Conservation (phyloP, 2,797 vertebrate species). For the Sebastes hopkinsi region DNA sequence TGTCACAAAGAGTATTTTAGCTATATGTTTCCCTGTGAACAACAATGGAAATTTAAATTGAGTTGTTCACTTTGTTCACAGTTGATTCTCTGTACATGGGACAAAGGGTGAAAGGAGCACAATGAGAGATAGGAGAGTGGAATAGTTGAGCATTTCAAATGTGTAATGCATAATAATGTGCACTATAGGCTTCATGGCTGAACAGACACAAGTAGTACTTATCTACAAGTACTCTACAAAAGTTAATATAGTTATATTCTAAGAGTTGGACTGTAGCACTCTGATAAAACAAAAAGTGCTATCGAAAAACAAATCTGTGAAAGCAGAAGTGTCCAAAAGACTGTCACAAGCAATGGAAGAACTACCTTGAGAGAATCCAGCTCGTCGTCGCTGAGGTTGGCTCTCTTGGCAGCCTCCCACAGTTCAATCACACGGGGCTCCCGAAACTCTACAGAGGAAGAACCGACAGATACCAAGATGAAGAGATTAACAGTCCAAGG, state of each 20-base stretch:
- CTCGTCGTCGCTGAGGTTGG: slow-evolving; percentile 91
- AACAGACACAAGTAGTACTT: slow-evolving; percentile 15
- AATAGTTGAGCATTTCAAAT: slow-evolving; percentile 16
- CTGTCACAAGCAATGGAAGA: neutral
- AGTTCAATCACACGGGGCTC: slow-evolving; percentile 96
- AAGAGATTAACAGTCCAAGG: slow-evolving; percentile 14
- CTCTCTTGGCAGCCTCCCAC: slow-evolving; percentile 93
- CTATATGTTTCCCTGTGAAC: slow-evolving; percentile 18
- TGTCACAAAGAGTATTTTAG: neutral
- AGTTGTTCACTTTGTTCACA: slow-evolving; percentile 1
- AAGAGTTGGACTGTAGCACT: neutral
- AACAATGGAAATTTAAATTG: slow-evolving; percentile 25
- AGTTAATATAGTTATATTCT: neutral
- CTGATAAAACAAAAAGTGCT: neutral
- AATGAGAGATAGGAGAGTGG: neutral
- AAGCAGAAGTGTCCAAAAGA: neutral
- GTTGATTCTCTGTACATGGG: neutral
- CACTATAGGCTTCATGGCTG: neutral
- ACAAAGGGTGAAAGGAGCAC: slow-evolving; percentile 43
- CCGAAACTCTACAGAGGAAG: slow-evolving; percentile 86
- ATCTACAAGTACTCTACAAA: slow-evolving; percentile 1
- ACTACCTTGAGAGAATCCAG: slow-evolving; percentile 93
- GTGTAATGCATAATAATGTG: slow-evolving; percentile 9
- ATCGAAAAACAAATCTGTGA: neutral
- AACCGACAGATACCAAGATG: neutral